Evolutionary conservation across 2,113 vertebrate species (phyloP).

Genomic region (Barbus barbus): DNA sequence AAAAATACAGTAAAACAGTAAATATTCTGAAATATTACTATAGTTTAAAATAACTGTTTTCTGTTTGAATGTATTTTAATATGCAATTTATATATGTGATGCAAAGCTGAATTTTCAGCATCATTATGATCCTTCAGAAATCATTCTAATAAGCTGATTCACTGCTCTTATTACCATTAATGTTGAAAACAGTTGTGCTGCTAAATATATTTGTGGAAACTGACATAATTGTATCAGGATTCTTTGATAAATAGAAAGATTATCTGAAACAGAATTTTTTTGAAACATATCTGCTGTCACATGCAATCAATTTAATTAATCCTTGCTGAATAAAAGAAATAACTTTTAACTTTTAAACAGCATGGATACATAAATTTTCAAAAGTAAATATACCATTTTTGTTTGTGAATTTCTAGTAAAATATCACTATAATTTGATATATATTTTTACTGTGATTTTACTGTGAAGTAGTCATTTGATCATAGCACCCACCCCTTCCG

Average conservation of each 20-base stretch:
- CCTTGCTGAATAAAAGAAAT: neutral
- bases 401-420: no score
- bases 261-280: no score
- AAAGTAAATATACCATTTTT: neutral
- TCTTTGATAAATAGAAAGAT: neutral
- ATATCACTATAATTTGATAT: neutral
- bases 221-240: neutral
- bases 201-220: neutral
- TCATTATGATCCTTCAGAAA: neutral
- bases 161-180: neutral
- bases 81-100: neutral
- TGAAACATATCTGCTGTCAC: neutral
- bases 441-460: neutral
- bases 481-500: neutral
- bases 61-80: neutral
- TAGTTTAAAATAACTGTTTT: neutral
- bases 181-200: neutral
- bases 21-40: neutral
- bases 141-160: neutral
- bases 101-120: neutral
- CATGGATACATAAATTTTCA: no score
- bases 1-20: neutral
- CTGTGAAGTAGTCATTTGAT: neutral
- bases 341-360: neutral
- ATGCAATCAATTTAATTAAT: neutral